Percentiles rank a stretch among this genome's conserved stretches.
Conservation (phyloP, 1,140 invertebrate species). For the Aphidius ervi region DNA sequence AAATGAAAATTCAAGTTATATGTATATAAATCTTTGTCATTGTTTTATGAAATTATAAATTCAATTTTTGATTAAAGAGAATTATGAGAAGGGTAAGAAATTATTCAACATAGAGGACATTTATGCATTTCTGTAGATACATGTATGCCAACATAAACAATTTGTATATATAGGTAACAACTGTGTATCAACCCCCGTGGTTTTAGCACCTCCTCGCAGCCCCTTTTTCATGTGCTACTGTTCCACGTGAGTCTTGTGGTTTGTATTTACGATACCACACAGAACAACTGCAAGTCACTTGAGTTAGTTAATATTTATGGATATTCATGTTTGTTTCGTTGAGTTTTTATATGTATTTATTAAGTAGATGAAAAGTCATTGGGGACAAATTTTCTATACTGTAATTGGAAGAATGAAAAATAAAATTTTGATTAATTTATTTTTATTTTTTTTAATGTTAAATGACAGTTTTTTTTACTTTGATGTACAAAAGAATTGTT, state of each 20-base stretch:
- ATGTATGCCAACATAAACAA: not conserved
- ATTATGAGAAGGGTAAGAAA: too few relatives aligned
- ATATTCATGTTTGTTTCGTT: not conserved
- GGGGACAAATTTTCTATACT: slow-evolving; percentile 41
- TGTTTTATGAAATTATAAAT: not conserved
- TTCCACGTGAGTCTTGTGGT: slow-evolving; percentile 23
- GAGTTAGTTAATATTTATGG: slow-evolving; percentile 19
- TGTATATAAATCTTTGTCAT: not conserved
- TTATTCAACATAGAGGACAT: too few relatives aligned
- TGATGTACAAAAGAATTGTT: too few relatives aligned
- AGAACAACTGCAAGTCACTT: too few relatives aligned
- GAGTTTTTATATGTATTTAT: too few relatives aligned
- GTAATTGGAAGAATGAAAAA: slow-evolving; percentile 48
- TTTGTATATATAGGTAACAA: slow-evolving; percentile 18
- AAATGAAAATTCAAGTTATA: too few relatives aligned
- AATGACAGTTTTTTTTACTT: too few relatives aligned
- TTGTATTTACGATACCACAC: slow-evolving; percentile 35
- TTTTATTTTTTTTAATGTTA: too few relatives aligned
- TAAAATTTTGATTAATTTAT: slow-evolving; percentile 32
- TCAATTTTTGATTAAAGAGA: too few relatives aligned
- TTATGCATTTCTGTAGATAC: too few relatives aligned
- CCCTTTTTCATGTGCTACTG: slow-evolving; percentile 17
- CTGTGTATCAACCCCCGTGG: slow-evolving; percentile 32
- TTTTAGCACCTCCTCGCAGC: slow-evolving; percentile 30
- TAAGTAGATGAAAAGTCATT: slow-evolving; percentile 23